These are phyloP conservation scores for Hirudinaria manillensis DNA, from an alignment of 2,888 invertebrate genomes.

Conservation along the genomic window DNA sequence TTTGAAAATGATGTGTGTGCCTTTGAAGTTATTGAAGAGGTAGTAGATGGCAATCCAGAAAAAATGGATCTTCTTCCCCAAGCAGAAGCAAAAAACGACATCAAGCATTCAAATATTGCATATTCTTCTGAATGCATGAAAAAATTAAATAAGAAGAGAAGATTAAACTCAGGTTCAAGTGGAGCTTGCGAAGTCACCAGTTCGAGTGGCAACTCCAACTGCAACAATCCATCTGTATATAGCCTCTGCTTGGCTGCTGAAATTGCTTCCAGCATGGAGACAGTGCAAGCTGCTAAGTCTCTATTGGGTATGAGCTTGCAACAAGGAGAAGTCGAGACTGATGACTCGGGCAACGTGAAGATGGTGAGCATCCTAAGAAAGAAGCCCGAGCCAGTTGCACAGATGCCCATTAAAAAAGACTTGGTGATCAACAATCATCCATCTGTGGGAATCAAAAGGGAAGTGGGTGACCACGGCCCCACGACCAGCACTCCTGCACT, in stretches of 20 bases:
- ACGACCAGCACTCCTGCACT: constrained; percentile 7
- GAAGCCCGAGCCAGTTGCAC: not conserved
- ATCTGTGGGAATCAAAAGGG: not conserved
- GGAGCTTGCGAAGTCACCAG: not conserved
- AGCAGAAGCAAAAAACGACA: no score
- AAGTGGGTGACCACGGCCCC: not conserved
- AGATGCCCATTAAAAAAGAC: not conserved
- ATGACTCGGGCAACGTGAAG: constrained; percentile 14
- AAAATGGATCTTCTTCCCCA: not conserved
- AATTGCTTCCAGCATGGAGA: constrained; percentile 29
- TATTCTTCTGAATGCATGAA: not conserved
- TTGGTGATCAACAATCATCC: not conserved
- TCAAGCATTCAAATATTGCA: not conserved
- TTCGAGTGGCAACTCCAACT: constrained; percentile 7
- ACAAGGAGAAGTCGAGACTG: constrained; percentile 17
- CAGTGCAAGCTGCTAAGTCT: constrained; percentile 28
- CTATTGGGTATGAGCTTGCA: constrained; percentile 24
- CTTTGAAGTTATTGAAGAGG: constrained; percentile 29
- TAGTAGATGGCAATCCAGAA: constrained; percentile 15
- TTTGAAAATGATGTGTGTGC: constrained; percentile 29
- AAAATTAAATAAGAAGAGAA: constrained; percentile 5
- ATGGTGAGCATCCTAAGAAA: constrained; percentile 20
- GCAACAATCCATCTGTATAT: constrained; percentile 24
- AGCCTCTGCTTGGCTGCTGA: constrained; percentile 26
- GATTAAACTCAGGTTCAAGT: constrained; percentile 15